Base-by-base conservation (phyloP, 2,797 vertebrate species). In the Pseudopleuronectes americanus region DNA sequence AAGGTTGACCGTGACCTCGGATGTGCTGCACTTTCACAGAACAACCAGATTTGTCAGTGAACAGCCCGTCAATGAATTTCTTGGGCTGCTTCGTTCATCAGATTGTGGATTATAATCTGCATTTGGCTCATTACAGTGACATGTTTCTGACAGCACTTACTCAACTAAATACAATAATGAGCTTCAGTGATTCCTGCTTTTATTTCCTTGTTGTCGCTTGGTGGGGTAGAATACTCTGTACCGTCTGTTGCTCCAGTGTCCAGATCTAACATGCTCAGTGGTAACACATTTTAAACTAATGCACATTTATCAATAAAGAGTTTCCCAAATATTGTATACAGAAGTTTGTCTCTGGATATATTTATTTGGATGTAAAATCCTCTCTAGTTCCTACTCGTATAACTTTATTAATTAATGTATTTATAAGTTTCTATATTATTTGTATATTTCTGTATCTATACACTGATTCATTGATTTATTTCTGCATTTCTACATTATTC, bases 241-340 rank as follows among this genome's bases (percentile, higher is more conserved):
- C 58, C 77, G 49, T 64, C 81, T 71, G 57, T 71, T 52, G 63
- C 71, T 76, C 74, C 58, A 14, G 24, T 79, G 67, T 74, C 56
- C 74, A 64, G 47, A 45, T 88, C 71, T 77, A 69, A 80, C 33
- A 10, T 64, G 64, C 74, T 68, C 62, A 62, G 68, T 77, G 56
- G 49, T 59, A 72, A 76, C 63, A 85, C 28, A 59, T 74, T 84
- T 87, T 77, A 71, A 75, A 77, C 49, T 68, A 48, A 81, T 81
- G 68, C 79, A 84, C 76, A 83, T 87, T 87, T 74, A 89, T 84
- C 79, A 92, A 89, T 91, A 88, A 92, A 92, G 56, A 75, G 13
- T 71, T 83, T 76, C 71, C 66, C 59, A 76, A 78, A 69, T 81
- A 80, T 67, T 75, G 22, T 23, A 55, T 61, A 66, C 6, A 47